Evolutionary conservation across 2,113 vertebrate genomes (phyloP), one percentile per base, ranked within the genome.

Genomic region (Notothenia rossii): DNA sequence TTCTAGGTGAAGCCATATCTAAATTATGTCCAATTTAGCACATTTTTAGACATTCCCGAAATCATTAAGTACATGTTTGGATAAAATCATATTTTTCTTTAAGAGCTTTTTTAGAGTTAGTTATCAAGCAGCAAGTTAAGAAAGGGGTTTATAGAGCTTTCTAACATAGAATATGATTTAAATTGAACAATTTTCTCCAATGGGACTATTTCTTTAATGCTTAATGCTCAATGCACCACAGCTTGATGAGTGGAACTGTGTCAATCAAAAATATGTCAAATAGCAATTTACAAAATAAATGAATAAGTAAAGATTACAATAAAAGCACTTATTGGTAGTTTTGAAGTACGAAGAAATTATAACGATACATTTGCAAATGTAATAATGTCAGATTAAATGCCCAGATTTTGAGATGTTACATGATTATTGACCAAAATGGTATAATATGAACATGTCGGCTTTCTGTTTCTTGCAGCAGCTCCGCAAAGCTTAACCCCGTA

Each of bases 381-480:
- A 17, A 5, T 64, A 74, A 49, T 25, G 17, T n/a, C 77, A 48
- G 56, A 59, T 54, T 67, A 1, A 25, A 86, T 58, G 53, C 11
- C 43, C 2, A 64, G 48, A 61, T 48, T 74, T 68, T 5, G 36
- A 56, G 18, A 73, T 63, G 56, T 36, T 55, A 75, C 29, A n/a
- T 72, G 71, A 81, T 67, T 78, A 51, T 65, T 40, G 51, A 62
- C 33, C 29, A 53, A 58, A 46, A 69, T 33, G 55, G 10, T 60
- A 45, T 78, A 46, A 77, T 79, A 56, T 14, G 12, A 49, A 43
- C 58, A 59, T 49, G 54, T 72, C 33, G 20, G 61, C 18, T 73
- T 51, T 81, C 8, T 78, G 73, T 69, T 40, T 87, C 29, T 72
- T 56, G 46, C 76, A 81, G 49, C 43, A 78, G 15, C 20, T 55